Base-by-base conservation (phyloP, 1,140 invertebrate species). In the Drosophila albomicans region DNA sequence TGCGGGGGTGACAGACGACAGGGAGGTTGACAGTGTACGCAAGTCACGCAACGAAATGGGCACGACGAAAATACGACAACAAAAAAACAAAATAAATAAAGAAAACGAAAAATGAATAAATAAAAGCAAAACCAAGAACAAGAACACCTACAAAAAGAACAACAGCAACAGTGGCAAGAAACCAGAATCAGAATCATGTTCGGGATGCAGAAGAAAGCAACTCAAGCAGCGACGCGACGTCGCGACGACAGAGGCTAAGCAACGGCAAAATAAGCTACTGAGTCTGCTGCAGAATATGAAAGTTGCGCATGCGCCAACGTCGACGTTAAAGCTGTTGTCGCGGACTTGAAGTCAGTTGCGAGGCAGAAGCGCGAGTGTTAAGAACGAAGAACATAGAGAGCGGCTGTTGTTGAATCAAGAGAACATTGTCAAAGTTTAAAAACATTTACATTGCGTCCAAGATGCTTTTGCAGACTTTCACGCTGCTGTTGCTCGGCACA, bases 11-110 rank as follows among this genome's bases (percentile, higher is more conserved):
- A 32, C 15, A 38, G 20, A 45, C 48, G 35, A 20, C 63, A 15
- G 28, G 20, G 35, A 57, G 45, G 56, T 52, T 64, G 57, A 20
- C 71, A 46, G 59, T 52, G 70, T 59, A 81, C 77, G 81, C 85
- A 79, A 90, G 85, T 90, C 85, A 89, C 85, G 85, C 85, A 84
- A 46, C 75, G 75, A 89, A 89, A 89, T 89, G 85, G 85, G 85
- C 86, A 89, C 85, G 85, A 49, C 64, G 69, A 63, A 74, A 38
- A 38, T 38, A 10, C 35, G 10, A 38, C 6, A 8, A 38, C 35
- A 38, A 38, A 8, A 7, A 38, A 38, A 8, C 7, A 81, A 52
- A 63, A 73, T 62, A 28, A 75, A 64, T 6, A 58, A 64, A 16
- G 46, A 74, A 58, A 57, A 64, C 57, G 75, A 64, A 52, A 72